Evolutionary conservation across 1,140 invertebrate species (phyloP).

Genomic region (Caerostris darwini): DNA sequence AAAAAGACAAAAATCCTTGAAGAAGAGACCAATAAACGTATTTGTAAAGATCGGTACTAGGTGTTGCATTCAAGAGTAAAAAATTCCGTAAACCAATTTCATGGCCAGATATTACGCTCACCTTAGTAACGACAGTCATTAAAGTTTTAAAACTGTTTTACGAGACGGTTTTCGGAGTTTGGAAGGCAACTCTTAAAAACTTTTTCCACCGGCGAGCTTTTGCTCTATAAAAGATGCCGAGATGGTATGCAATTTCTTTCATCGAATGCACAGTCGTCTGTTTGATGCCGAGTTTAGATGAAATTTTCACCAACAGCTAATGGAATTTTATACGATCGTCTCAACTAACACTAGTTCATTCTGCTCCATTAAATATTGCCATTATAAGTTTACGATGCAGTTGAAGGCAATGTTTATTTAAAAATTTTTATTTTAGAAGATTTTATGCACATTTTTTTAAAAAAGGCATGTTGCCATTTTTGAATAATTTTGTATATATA

Average conservation of each 20-base stretch:
- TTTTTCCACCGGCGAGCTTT: not conserved
- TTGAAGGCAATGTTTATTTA: not conserved
- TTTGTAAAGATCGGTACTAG: slow-evolving; percentile 2
- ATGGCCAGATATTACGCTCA: slow-evolving; percentile 4
- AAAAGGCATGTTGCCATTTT: too few species aligned
- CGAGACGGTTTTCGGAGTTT: slow-evolving; percentile 11
- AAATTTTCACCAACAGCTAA: slow-evolving; percentile 34
- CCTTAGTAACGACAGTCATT: slow-evolving; percentile 45
- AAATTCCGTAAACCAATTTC: slow-evolving; percentile 25
- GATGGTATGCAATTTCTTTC: not conserved
- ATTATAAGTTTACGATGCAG: slow-evolving; percentile 1
- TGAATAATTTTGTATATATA: too few species aligned
- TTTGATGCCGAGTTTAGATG: not conserved
- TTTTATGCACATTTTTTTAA: too few species aligned
- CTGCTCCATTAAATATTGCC: not conserved
- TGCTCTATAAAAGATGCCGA: not conserved
- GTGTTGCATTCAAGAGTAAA: slow-evolving; percentile 8
- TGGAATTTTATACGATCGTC: slow-evolving; percentile 23
- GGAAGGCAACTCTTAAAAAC: slow-evolving; percentile 7
- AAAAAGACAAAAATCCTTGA: not conserved
- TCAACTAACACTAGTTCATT: not conserved
- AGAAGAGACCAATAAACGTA: not conserved
- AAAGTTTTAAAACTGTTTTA: slow-evolving; percentile 68
- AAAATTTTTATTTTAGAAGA: too few species aligned
- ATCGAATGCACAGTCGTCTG: not conserved